Conservation (phyloP, 2,797 vertebrate species). For the Onychomys torridus region DNA sequence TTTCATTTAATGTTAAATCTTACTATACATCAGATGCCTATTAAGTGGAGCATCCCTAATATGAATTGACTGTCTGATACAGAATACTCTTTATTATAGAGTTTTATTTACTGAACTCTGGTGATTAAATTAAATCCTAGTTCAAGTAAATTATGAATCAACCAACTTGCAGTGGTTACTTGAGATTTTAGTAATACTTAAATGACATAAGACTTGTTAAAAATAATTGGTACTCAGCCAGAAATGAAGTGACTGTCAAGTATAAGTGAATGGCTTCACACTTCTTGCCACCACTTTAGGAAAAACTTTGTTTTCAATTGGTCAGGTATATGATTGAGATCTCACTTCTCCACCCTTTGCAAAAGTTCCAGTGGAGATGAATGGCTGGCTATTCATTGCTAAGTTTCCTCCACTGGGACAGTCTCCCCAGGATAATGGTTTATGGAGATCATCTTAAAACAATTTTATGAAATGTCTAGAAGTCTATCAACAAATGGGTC, state of each 20-base stretch:
- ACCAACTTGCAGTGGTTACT: background rate
- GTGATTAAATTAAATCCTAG: background rate
- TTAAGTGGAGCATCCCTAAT: too few species aligned
- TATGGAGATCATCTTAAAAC: background rate
- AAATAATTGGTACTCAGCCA: background rate
- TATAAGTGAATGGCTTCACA: too few species aligned
- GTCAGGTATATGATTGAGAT: background rate
- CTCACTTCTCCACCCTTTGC: background rate
- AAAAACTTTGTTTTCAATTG: background rate
- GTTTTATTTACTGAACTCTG: background rate
- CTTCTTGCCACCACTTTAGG: background rate
- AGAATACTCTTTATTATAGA: background rate
- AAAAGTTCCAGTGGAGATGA: background rate
- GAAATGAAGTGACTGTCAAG: background rate
- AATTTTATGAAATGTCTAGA: background rate
- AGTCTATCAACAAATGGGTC: background rate
- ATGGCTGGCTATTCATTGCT: background rate
- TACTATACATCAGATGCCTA: too few species aligned
- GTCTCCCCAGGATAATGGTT: accelerated
- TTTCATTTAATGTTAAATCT: background rate
- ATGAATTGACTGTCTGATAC: background rate
- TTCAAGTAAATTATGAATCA: background rate
- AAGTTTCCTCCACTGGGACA: background rate
- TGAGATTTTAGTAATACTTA: background rate
- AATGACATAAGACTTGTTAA: background rate